Base-by-base conservation (phyloP, 2,888 invertebrate species). In the Plusia festucae region DNA sequence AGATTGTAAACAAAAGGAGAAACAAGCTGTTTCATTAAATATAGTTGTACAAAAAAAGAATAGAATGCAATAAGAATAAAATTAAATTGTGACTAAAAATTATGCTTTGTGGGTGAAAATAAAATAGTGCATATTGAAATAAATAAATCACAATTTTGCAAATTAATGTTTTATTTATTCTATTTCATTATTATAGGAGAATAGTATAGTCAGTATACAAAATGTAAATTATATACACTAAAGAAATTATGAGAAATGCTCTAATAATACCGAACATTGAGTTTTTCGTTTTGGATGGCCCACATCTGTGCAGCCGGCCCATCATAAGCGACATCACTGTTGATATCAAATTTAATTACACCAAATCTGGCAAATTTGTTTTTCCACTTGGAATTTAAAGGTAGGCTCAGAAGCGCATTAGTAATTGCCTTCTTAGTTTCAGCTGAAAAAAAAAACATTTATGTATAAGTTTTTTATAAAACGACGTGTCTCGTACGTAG, bases 251-350 rank as follows among this genome's bases (percentile, higher is more conserved):
- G 18, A 95, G 85, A 32, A 88, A 77, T 58, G 91, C 70, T 82
- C 95, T 95, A 96, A 93, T 95, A 96, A 94, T 95, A 95, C 84
- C 94, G 88, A 88, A 95, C 82, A 85, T 93, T 94, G 91, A 95
- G 91, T 86, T 92, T 93, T 83, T 93, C 92, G 77, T 88, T 89
- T 83, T 92, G 89, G 90, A 90, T 88, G 90, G 93, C 85, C 90
- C 95, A 91, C 93, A 93, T 85, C 87, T 95, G 95, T 91, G 95
- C 93, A 92, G 91, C 85, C 88, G 92, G 85, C 91, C 93, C 92
- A 88, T 94, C 84, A 82, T 95, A 96, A 83, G 90, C 86, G 87
- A 88, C 92, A 91, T 91, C 84, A 69, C 88, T 89, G 81, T 95
- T 95, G 22, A 63, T 79, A 5, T 85, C 92, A 82, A 95, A 96